These are phyloP conservation scores for Piliocolobus tephrosceles DNA, from an alignment of 2,113 vertebrate genomes.

Conservation along the genomic window DNA sequence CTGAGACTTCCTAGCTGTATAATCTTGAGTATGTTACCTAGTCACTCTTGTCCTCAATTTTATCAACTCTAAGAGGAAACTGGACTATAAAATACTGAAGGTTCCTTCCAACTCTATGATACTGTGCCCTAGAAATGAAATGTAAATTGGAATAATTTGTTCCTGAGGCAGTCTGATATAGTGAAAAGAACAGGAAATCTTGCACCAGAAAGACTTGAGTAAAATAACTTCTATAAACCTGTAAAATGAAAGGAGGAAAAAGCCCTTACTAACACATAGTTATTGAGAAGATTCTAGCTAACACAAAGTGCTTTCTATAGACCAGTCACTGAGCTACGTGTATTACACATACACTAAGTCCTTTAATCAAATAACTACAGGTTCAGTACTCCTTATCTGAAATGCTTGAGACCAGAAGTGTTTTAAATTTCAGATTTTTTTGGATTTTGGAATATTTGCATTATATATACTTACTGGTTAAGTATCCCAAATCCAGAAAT, in stretches of 20 bases:
- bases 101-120: slow-evolving; percentile 1
- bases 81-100: background rate
- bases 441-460: background rate
- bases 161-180: slow-evolving; percentile 50
- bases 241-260: slow-evolving; percentile 29
- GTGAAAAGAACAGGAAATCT: slow-evolving; percentile 38
- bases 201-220: slow-evolving; percentile 18
- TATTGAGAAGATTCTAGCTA: background rate
- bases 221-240: slow-evolving; percentile 33
- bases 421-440: background rate
- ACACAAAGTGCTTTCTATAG: slow-evolving; percentile 36
- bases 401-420: background rate
- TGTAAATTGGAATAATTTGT: background rate
- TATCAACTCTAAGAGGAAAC: background rate
- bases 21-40: background rate
- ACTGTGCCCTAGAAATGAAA: slow-evolving; percentile 39
- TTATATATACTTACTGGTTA: background rate
- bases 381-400: background rate
- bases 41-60: background rate
- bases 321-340: background rate
- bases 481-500: background rate
- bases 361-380: slow-evolving; percentile 45
- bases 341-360: background rate
- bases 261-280: background rate
- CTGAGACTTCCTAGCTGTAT: background rate